phyloP scores from a whole-genome alignment of 2,888 invertebrate species.

The Drosophila atripex region DNA sequence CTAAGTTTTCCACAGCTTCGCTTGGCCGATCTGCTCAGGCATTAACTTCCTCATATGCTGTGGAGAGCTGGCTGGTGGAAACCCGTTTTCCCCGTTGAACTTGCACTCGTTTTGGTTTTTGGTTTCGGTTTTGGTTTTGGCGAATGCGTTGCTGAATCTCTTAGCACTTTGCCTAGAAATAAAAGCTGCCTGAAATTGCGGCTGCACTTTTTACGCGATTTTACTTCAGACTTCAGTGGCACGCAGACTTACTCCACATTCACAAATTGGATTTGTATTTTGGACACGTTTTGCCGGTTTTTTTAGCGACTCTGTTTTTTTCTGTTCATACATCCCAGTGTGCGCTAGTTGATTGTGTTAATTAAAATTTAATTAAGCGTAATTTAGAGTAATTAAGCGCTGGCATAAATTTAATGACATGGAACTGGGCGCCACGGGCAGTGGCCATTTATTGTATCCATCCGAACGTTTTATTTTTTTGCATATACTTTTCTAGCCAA shows the following conservation, averaged over 20 bases:
- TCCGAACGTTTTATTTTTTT: constrained; percentile 45
- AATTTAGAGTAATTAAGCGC: constrained; percentile 72
- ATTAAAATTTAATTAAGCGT: constrained; percentile 74
- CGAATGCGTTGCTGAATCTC: constrained; percentile 29
- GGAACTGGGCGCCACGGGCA: constrained; percentile 18
- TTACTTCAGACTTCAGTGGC: constrained; percentile 39
- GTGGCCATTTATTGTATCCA: constrained; percentile 45
- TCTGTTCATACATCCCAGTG: constrained; percentile 25
- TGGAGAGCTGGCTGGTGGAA: constrained; percentile 42
- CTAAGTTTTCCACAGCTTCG: constrained; percentile 60
- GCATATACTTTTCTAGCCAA: constrained; percentile 45
- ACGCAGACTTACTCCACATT: constrained; percentile 60
- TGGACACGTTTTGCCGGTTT: constrained; percentile 78
- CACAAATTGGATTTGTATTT: constrained; percentile 42
- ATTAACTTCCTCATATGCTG: constrained; percentile 69
- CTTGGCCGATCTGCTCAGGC: constrained; percentile 56
- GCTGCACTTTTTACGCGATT: constrained; percentile 31
- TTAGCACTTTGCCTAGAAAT: constrained; percentile 62
- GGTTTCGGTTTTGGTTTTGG: constrained; percentile 31
- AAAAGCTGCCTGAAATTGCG: constrained; percentile 61
- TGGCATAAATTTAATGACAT: constrained; percentile 53
- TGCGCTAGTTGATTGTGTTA: constrained; percentile 71
- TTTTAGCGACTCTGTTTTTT: constrained; percentile 13
- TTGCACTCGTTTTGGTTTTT: constrained; percentile 71
- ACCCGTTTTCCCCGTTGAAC: constrained; percentile 73